Base-by-base conservation (phyloP, 2,113 vertebrate genomes). In the Aptenodytes forsteri region DNA sequence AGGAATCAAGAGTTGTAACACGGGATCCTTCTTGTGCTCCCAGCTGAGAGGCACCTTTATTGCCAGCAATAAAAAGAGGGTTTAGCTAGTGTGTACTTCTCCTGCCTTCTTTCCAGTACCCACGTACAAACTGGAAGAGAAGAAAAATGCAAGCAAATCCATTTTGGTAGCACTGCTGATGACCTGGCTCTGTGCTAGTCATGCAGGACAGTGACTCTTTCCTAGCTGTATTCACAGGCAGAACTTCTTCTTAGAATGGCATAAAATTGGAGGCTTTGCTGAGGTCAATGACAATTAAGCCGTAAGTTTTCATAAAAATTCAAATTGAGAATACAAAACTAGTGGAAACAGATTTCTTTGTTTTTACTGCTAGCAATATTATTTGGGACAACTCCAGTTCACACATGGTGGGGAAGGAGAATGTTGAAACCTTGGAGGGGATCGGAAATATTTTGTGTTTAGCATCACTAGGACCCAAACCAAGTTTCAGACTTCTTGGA, bases 261-360 rank as follows among this genome's bases (percentile, higher is more conserved):
- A 49, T n/a, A 50, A 86, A 75, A 66, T 7, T 44, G 16, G 34
- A 89, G 25, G 20, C 3, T 67, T 70, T 91, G 11, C 17, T 94
- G 47, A 87, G 52, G 47, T 66, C 44, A 66, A 14, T 58, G n/a
- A 30, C 54, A 87, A 55, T 2, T 40, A 52, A 84, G 29, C 5
- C 0, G 0, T 50, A 84, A 54, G 10, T 30, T 13, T 87, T 84
- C 7, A 3, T n/a, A 40, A 81, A 65, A 92, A n/a, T n/a, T n/a
- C n/a, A n/a, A n/a, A n/a, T n/a, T n/a, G n/a, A n/a, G n/a, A n/a
- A n/a, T n/a, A n/a, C n/a, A n/a, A n/a, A n/a, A n/a, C n/a, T n/a
- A n/a, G n/a, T 52, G 6, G 30, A 65, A 88, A 8, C 10, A 85
- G n/a, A 61, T 87, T 90, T 82, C 30, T 75, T 84, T 71, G 4